phyloP scores from a whole-genome alignment of 37 sponge, comb jelly and placozoan genomes.

The Ianthella basta region DNA sequence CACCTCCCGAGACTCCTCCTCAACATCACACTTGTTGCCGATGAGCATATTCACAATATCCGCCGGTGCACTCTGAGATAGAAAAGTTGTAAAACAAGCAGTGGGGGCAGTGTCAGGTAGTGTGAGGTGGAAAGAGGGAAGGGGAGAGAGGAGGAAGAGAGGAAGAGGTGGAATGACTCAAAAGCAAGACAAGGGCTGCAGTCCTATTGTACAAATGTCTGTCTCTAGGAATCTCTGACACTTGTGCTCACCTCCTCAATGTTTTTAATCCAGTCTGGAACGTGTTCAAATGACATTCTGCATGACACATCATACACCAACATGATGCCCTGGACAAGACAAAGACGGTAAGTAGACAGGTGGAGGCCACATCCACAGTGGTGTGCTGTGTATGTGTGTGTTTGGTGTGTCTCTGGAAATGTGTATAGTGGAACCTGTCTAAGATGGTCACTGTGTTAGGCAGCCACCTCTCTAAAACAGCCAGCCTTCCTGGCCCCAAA shows the following conservation, averaged over 20 bases:
- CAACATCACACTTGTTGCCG: constrained; percentile 97
- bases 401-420: too few relatives aligned
- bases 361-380: too few relatives aligned
- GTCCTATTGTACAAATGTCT: too few relatives aligned
- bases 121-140: background rate
- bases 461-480: too few relatives aligned
- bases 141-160: background rate
- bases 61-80: constrained; percentile 86
- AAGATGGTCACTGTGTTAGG: too few relatives aligned
- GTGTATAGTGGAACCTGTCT: too few relatives aligned
- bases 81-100: background rate
- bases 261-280: constrained; percentile 98
- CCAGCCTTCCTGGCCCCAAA: too few relatives aligned
- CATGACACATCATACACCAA: constrained; percentile 98
- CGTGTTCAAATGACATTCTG: constrained; percentile 97
- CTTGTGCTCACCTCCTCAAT: constrained; percentile 90
- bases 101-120: too few relatives aligned
- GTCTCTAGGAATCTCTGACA: background rate
- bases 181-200: background rate
- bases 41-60: constrained; percentile 99
- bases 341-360: too few relatives aligned
- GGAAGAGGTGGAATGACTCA: background rate
- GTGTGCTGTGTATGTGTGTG: too few relatives aligned
- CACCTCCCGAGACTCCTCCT: constrained; percentile 88
- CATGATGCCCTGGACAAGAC: constrained; percentile 88